These are phyloP conservation scores for Platycheirus rosarum DNA, from an alignment of 2,888 invertebrate genomes.

Conservation along the genomic window DNA sequence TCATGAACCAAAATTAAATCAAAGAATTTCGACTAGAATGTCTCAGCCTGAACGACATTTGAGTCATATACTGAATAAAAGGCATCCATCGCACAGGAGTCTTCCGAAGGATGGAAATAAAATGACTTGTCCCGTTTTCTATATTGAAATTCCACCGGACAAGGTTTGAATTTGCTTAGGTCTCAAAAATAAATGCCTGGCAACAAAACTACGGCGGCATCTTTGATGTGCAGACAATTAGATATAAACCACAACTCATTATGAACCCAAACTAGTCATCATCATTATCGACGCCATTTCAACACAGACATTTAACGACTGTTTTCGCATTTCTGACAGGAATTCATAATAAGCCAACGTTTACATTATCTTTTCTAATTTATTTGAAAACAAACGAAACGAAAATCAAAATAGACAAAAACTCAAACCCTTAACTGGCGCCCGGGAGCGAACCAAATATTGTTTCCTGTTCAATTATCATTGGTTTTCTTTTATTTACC, in stretches of 20 bases:
- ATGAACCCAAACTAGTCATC: background rate
- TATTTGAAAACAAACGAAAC: background rate
- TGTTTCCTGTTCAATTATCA: background rate
- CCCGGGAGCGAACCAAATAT: background rate
- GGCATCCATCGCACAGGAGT: background rate
- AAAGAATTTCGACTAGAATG: slow-evolving; percentile 17
- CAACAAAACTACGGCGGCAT: background rate
- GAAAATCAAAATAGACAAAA: background rate
- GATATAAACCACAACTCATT: background rate
- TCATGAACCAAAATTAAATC: slow-evolving; percentile 10
- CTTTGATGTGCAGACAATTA: background rate
- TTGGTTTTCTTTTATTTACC: background rate
- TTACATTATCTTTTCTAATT: background rate
- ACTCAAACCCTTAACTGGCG: background rate
- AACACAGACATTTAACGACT: too few species aligned
- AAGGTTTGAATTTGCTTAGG: background rate
- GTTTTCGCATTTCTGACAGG: background rate
- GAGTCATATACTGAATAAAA: background rate
- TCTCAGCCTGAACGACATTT: background rate
- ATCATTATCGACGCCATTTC: too few species aligned
- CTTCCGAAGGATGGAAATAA: background rate
- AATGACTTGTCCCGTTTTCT: background rate
- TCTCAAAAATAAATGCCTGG: too few species aligned
- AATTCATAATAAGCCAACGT: background rate
- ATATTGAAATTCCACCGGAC: background rate